phyloP scores from a whole-genome alignment of 2,113 vertebrate genomes.

The Dermatemys mawii region DNA sequence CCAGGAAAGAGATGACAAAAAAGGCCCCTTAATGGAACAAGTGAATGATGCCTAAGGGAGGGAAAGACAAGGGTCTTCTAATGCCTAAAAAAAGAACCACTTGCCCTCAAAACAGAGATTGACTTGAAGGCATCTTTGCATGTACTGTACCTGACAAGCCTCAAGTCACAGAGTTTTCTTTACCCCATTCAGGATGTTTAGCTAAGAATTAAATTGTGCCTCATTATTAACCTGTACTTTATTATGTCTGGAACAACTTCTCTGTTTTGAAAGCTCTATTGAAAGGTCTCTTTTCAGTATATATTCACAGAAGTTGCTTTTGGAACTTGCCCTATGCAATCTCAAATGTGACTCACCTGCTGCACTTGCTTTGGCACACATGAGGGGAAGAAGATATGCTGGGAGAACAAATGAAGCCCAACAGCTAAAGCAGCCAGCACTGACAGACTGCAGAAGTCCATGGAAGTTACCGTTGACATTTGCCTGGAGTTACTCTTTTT shows the following conservation, averaged over 20 bases:
- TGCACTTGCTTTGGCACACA: neutral
- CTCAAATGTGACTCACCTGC: neutral
- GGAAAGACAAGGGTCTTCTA: neutral
- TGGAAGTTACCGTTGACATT: neutral
- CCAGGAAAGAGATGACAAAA: neutral
- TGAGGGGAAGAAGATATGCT: neutral
- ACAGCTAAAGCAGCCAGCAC: neutral
- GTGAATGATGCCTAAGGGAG: neutral
- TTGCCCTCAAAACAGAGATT: neutral
- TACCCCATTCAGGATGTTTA: slow-evolving; percentile 8
- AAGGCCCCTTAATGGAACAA: neutral
- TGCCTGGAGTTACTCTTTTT: neutral
- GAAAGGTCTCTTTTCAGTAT: neutral
- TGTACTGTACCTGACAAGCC: neutral
- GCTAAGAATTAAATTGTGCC: neutral
- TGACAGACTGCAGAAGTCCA: neutral
- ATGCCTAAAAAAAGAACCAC: neutral
- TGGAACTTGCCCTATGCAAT: neutral
- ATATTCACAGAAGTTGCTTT: neutral
- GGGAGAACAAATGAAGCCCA: neutral
- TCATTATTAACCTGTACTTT: neutral
- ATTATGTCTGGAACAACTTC: neutral
- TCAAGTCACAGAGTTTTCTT: neutral
- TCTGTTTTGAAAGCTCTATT: neutral
- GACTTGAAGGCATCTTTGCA: neutral